Base-by-base conservation (phyloP, 2,113 vertebrate genomes). In the Chinchilla lanigera region DNA sequence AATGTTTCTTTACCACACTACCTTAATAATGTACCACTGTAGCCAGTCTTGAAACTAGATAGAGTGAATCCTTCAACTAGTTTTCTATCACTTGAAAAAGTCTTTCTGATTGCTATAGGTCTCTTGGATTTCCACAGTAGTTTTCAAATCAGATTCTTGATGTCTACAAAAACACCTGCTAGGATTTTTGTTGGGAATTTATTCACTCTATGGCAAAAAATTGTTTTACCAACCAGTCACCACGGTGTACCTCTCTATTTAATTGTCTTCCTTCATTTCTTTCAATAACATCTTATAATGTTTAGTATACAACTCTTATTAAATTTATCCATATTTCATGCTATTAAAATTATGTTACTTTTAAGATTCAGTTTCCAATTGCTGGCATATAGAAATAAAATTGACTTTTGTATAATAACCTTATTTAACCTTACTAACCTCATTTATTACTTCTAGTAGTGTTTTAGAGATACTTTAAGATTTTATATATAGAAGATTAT, bases 311-410 rank as follows among this genome's bases (percentile, higher is more conserved):
- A 56, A 12, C 5, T 81, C 47, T 95, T 52, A 41, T 75, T 93
- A n/a, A n/a, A 5, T 58, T 44, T 88, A 26, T 71, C 24, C 58
- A 63, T 61, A 89, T 78, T 84, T 89, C 56, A 94, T 92, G 52
- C 35, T 96, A 44, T 78, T 92, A 7, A 30, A 80, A 88, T 77
- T 30, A 17, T 71, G 61, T 63, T 88, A 17, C 22, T 89, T 92
- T 92, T 38, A 69, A 88, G 60, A 71, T 91, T 89, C 28, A 94
- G 77, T 69, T 94, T 92, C 35, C 50, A 78, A 60, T 67, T 83
- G 11, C 56, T 47, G 33, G 35, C 16, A 75, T 63, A 14, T 10
- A 58, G 17, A 82, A 87, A 91, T 77, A 69, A 24, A 88, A 26
- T 26, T 38, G 19, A 52, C 41, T 67, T 94, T 87, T 77, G 8